Evolutionary conservation across 2,797 vertebrate species (phyloP).

Genomic region (Threskiornis aethiopicus): DNA sequence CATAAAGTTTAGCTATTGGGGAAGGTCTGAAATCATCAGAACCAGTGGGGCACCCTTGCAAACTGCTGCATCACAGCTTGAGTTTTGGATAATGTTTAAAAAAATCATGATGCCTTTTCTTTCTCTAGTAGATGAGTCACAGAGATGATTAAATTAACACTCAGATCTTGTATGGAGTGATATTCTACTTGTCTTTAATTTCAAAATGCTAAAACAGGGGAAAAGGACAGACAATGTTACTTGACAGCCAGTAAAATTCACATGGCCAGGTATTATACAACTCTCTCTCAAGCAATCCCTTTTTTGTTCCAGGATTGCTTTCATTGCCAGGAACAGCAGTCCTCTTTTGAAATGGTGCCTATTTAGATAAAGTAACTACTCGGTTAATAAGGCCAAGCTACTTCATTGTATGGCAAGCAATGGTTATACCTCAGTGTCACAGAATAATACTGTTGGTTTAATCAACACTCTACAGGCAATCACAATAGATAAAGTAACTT

Average conservation of each 20-base stretch:
- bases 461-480: not conserved
- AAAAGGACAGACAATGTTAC: not conserved
- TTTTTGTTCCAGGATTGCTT: constrained; percentile 3
- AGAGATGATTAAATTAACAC: constrained; percentile 10
- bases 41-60: not conserved
- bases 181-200: not conserved
- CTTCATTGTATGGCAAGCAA: not conserved
- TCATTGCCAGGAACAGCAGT: not conserved
- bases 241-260: not conserved
- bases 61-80: constrained; percentile 29
- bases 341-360: not conserved
- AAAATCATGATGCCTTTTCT: constrained; percentile 15
- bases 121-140: constrained; percentile 17
- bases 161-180: not conserved
- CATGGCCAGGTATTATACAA: not conserved
- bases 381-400: not conserved
- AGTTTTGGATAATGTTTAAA: constrained; percentile 14
- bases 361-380: not conserved
- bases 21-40: constrained; percentile 36
- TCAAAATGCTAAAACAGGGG: not conserved
- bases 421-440: not conserved
- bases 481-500: not conserved
- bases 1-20: constrained; percentile 26
- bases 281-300: not conserved
- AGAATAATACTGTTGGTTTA: not conserved